Base-by-base conservation (phyloP, 2,888 invertebrate species). In the Notodonta ziczac region DNA sequence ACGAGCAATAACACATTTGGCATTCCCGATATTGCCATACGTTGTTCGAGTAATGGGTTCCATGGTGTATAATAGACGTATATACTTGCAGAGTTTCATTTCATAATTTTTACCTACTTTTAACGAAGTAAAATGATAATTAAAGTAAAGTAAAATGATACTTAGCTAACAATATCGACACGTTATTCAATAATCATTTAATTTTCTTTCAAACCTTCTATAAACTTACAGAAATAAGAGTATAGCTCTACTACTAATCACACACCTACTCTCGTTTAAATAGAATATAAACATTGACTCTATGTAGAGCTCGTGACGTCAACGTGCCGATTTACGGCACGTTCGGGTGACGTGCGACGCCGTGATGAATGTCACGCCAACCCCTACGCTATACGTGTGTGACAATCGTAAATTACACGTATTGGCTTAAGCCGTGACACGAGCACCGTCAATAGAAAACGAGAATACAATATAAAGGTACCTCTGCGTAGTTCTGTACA, bases 1-100 rank as follows among this genome's bases (percentile, higher is more conserved):
- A 81, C 80, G 81, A 73, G 80, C 77, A 82, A 83, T 85, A 86
- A 87, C 81, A 83, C 80, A 82, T 82, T 83, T 81, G 69, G 63
- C 63, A 72, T 75, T 75, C 71, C 65, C 70, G 64, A 61, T 67
- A 69, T 73, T 67, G 68, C 68, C 68, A 66, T 69, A 70, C 67
- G 72, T 65, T 79, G 73, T 78, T 71, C 73, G 68, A 66, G 69
- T 66, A 78, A 78, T 73, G 64, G 66, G 63, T 66, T 66, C 57
- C 60, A 65, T 66, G 62, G 62, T 60, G 55, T 50, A 62, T 44
- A 54, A 58, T 71, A 13, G 13, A 13, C 13, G 46, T 5, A n/a
- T 46, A 10, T 10, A 6, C 42, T 10, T 42, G 12, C 42, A 42
- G 10, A 10, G 12, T 42, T 10, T 10, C 4, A 42, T 10, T 42